A percentile compares a stretch with the other conserved stretches of the same genome.
These are phyloP conservation scores for Drosophila gaucha DNA, from an alignment of 2,888 invertebrate species.

Conservation along the genomic window DNA sequence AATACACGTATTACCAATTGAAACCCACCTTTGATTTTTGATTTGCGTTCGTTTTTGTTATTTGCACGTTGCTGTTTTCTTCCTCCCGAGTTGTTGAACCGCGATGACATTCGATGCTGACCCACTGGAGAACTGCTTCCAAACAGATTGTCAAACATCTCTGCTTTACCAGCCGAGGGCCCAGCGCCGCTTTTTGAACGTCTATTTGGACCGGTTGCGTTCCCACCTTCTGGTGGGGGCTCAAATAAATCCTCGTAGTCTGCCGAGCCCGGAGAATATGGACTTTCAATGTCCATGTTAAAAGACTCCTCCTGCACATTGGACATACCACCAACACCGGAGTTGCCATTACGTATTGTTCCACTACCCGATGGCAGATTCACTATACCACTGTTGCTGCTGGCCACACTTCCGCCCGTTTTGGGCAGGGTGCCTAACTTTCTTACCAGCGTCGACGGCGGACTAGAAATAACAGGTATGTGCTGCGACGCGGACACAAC, in stretches of 20 bases:
- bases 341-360: conserved; percentile 48
- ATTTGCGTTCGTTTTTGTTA: conserved; percentile 67
- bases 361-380: conserved; percentile 31
- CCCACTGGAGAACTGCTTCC: conserved; percentile 86
- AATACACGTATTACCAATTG: conserved; percentile 3
- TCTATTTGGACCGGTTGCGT: conserved; percentile 44
- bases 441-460: conserved; percentile 77
- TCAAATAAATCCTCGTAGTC: conserved; percentile 95
- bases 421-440: conserved; percentile 77
- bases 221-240: conserved; percentile 86
- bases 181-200: conserved; percentile 52
- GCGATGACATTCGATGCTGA: conserved; percentile 68
- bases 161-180: conserved; percentile 62
- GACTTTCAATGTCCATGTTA: conserved; percentile 90
- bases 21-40: conserved; percentile 84
- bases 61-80: conserved; percentile 55
- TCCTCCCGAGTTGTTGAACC: conserved; percentile 50
- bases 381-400: conserved; percentile 69
- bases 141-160: conserved; percentile 88
- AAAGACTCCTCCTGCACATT: conserved; percentile 86
- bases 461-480: conserved; percentile 83
- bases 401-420: conserved; percentile 75
- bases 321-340: conserved; percentile 22
- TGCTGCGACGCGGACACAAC: conserved; percentile 74
- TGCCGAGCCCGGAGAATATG: conserved; percentile 95